Conservation (phyloP, 2,113 vertebrate species). For the Bucco capensis region DNA sequence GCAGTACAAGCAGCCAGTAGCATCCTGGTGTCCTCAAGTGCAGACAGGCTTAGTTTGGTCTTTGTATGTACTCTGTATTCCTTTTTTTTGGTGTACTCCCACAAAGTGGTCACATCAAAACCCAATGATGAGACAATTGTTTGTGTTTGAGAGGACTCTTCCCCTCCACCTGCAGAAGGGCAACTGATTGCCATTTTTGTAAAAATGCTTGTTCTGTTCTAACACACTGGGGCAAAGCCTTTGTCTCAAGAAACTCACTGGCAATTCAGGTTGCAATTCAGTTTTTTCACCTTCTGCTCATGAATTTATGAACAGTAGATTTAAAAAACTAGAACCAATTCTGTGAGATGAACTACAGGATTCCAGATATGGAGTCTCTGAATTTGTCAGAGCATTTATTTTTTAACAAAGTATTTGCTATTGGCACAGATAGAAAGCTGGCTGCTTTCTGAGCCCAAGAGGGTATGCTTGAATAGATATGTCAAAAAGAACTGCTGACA, state of each 20-base stretch:
- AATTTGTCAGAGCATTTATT: slow-evolving; percentile 12
- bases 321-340: not conserved
- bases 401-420: slow-evolving; percentile 34
- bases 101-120: not conserved
- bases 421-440: slow-evolving; percentile 6
- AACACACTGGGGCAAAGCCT: not conserved
- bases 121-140: not conserved
- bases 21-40: not conserved
- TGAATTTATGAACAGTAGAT: not conserved
- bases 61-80: not conserved
- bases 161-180: not conserved
- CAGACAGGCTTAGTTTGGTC: not conserved
- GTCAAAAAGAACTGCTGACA: slow-evolving; percentile 63
- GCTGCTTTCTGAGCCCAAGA: slow-evolving; percentile 25
- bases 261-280: not conserved
- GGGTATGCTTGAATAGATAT: slow-evolving; percentile 50
- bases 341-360: not conserved
- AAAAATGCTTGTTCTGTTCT: not conserved
- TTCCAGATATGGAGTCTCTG: not conserved
- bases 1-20: not conserved
- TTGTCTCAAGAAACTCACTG: not conserved
- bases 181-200: not conserved
- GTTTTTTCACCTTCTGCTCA: not conserved
- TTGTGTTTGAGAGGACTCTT: not conserved
- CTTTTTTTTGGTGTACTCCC: not conserved